Conservation (phyloP, 2,113 vertebrate genomes). For the Notarius lentiginosus region DNA sequence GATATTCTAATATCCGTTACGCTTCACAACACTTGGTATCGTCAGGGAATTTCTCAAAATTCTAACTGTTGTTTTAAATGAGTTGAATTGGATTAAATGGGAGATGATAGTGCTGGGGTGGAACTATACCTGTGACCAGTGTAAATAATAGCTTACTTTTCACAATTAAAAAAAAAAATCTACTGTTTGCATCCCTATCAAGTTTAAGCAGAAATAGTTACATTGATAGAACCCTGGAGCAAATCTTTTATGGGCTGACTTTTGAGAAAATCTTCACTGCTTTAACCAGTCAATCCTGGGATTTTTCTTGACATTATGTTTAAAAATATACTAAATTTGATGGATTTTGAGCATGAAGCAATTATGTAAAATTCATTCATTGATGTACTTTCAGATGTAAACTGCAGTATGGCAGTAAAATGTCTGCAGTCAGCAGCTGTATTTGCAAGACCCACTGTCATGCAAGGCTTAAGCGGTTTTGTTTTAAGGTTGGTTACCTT, state of each 20-base stretch:
- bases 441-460: not conserved
- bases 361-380: not conserved
- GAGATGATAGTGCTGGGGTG: not conserved
- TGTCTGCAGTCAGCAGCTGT: not conserved
- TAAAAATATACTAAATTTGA: not conserved
- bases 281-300: not conserved
- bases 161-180: not conserved
- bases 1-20: not conserved
- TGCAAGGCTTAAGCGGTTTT: slow-evolving; percentile 65
- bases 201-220: not conserved
- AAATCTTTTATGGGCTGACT: not conserved
- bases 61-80: not conserved
- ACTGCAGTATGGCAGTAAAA: not conserved
- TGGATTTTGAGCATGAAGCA: not conserved
- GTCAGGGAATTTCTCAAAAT: not conserved
- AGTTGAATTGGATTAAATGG: not conserved
- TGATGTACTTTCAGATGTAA: not conserved
- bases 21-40: not conserved
- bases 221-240: not conserved
- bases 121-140: not conserved
- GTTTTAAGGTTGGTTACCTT: slow-evolving; percentile 76
- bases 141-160: not conserved
- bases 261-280: not conserved
- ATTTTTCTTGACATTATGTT: not conserved
- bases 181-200: not conserved